phyloP scores from a whole-genome alignment of 2,888 invertebrate species.

The Anoplius nigerrimus region DNA sequence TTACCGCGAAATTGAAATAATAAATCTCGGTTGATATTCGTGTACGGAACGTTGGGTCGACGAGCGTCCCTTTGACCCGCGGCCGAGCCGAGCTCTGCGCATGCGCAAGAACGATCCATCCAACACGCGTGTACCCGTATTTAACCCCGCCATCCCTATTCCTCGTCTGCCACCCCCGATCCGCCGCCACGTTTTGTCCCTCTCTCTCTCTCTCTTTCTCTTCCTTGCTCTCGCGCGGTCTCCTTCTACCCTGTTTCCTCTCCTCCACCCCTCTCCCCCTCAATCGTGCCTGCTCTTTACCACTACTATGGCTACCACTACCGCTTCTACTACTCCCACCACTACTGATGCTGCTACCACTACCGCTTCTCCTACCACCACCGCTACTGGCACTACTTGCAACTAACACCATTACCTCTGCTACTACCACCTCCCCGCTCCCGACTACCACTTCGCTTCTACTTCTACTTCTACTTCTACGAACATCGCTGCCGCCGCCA shows the following conservation, averaged over 20 bases:
- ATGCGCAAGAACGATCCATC: conserved; percentile 1
- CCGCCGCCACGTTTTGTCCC: background rate
- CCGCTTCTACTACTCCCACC: too few relatives aligned
- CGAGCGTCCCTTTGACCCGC: conserved; percentile 4
- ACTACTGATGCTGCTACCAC: too few relatives aligned
- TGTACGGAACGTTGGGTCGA: background rate
- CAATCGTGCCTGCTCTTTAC: background rate
- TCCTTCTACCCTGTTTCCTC: background rate
- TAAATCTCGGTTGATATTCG: conserved; percentile 24
- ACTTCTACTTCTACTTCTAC: too few relatives aligned
- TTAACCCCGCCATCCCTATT: conserved; percentile 18
- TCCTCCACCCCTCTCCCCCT: background rate
- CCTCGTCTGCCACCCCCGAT: background rate
- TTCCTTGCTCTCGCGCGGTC: background rate
- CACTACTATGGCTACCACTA: too few relatives aligned
- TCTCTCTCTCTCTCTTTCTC: too few relatives aligned
- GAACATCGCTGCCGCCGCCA: background rate
- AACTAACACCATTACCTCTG: too few relatives aligned
- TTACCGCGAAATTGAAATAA: conserved; percentile 15
- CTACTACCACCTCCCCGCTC: too few relatives aligned
- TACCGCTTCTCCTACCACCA: too few relatives aligned
- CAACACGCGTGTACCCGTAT: background rate
- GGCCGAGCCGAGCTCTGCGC: conserved; percentile 11
- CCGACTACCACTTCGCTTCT: too few relatives aligned
- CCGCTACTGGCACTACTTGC: too few relatives aligned